A percentile compares a stretch with the other conserved stretches of the same genome.
Evolutionary conservation across 1,140 invertebrate species (phyloP).

Genomic region (Halesus radiatus): DNA sequence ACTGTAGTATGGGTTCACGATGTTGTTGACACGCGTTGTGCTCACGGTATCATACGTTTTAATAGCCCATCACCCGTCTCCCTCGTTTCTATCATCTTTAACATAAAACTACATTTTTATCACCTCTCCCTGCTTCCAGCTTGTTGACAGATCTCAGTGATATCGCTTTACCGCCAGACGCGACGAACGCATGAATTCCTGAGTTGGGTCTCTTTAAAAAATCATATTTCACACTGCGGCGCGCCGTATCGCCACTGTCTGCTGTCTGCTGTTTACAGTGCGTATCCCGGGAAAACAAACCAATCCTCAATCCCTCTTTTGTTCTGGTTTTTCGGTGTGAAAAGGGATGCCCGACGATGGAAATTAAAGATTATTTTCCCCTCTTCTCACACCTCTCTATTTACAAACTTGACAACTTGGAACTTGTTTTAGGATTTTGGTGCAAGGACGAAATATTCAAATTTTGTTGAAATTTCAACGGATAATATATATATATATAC

Average conservation of each 20-base stretch:
- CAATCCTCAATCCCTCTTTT: constrained; percentile 1
- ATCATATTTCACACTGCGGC: constrained; percentile 13
- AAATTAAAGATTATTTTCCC: constrained; percentile 5
- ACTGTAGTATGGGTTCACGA: no score
- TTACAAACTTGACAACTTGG: not conserved
- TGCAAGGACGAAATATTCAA: not conserved
- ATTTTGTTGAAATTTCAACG: no score
- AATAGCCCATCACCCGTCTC: no score
- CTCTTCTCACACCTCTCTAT: not conserved
- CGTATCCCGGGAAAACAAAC: not conserved
- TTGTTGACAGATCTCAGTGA: constrained; percentile 8
- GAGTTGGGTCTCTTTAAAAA: constrained; percentile 25
- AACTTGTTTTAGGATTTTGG: not conserved
- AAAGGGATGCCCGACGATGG: not conserved
- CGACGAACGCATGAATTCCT: constrained; percentile 13
- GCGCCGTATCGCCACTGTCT: not conserved
- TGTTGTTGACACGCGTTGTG: no score
- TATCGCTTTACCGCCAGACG: not conserved
- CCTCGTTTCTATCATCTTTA: no score
- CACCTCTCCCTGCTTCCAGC: not conserved
- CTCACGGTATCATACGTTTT: no score
- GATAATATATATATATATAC: no score
- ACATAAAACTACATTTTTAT: not conserved
- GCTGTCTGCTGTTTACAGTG: no score
- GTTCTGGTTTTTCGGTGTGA: constrained; percentile 23